Conservation (phyloP, 1,140 invertebrate genomes). For the Anoplophora glabripennis region DNA sequence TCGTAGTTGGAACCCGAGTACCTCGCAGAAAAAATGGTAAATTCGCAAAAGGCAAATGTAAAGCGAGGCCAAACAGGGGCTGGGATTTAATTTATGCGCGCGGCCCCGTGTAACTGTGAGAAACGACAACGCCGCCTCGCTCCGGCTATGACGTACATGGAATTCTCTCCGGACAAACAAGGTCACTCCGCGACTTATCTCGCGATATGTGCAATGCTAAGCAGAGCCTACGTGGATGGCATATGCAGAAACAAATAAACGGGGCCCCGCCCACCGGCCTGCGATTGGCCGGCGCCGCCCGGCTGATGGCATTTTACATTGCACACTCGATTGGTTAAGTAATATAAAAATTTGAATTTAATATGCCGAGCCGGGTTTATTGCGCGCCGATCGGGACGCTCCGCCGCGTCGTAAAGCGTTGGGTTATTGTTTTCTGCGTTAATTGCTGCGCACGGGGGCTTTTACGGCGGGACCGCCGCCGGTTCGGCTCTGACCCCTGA, state of each 20-base stretch:
- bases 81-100: background rate
- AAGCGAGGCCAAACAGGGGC: too few relatives aligned
- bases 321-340: conserved; percentile 42
- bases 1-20: too few relatives aligned
- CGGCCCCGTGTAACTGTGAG: background rate
- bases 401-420: conserved; percentile 14
- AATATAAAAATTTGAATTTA: conserved; percentile 45
- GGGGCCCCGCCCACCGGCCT: conserved; percentile 33
- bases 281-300: conserved; percentile 31
- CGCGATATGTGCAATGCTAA: conserved; percentile 36
- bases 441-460: conserved; percentile 10
- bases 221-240: conserved; percentile 37
- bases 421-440: conserved; percentile 27
- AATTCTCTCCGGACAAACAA: conserved; percentile 28
- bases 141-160: conserved; percentile 6
- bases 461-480: background rate
- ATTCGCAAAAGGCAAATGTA: too few relatives aligned
- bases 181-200: conserved; percentile 29
- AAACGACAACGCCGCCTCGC: conserved; percentile 1
- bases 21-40: too few relatives aligned
- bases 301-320: conserved; percentile 39
- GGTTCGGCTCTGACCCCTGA: too few relatives aligned
- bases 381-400: background rate
- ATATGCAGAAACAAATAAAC: conserved; percentile 43
- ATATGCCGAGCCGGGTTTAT: conserved; percentile 26